These are phyloP conservation scores for Drosophila peninsularis DNA, from an alignment of 2,888 invertebrate genomes.

Conservation along the genomic window DNA sequence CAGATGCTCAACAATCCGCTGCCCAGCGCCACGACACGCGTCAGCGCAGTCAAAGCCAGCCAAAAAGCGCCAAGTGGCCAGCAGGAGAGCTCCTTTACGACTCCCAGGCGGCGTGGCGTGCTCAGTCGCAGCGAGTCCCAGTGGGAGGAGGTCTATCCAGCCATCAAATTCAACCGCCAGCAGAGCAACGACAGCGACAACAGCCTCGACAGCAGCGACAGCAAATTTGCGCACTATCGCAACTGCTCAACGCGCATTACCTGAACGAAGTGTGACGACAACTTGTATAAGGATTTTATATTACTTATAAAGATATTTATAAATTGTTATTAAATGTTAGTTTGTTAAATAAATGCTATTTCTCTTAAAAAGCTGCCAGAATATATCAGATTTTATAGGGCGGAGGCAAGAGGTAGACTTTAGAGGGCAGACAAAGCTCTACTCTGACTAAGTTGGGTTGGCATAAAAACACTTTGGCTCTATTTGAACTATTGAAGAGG, in stretches of 20 bases:
- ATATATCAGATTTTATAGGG: too few species aligned
- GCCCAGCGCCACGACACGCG: constrained; percentile 36
- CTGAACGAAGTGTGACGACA: constrained; percentile 31
- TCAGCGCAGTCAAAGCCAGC: constrained; percentile 10
- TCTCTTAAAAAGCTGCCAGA: too few species aligned
- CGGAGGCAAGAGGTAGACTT: too few species aligned
- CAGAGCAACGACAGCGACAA: constrained; percentile 52
- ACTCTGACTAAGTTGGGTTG: too few species aligned
- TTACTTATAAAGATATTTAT: constrained; percentile 1
- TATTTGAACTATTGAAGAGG: too few species aligned
- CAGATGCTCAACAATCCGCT: constrained; percentile 83
- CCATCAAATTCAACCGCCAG: constrained; percentile 63
- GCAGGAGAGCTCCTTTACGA: constrained; percentile 41
- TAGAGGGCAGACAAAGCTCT: too few species aligned
- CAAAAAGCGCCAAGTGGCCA: constrained; percentile 1
- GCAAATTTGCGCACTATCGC: constrained; percentile 78
- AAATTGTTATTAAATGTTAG: background rate
- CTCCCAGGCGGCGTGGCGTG: constrained; percentile 67
- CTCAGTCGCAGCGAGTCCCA: constrained; percentile 74
- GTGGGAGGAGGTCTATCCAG: constrained; percentile 82
- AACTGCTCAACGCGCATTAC: constrained; percentile 81
- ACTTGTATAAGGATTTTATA: background rate
- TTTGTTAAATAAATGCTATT: background rate
- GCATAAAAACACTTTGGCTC: too few species aligned
- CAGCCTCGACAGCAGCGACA: constrained; percentile 54